Percentiles rank a stretch among this genome's conserved stretches.
These are phyloP conservation scores for Invenusta paracnida DNA, from an alignment of 2,888 invertebrate species.

Conservation along the genomic window DNA sequence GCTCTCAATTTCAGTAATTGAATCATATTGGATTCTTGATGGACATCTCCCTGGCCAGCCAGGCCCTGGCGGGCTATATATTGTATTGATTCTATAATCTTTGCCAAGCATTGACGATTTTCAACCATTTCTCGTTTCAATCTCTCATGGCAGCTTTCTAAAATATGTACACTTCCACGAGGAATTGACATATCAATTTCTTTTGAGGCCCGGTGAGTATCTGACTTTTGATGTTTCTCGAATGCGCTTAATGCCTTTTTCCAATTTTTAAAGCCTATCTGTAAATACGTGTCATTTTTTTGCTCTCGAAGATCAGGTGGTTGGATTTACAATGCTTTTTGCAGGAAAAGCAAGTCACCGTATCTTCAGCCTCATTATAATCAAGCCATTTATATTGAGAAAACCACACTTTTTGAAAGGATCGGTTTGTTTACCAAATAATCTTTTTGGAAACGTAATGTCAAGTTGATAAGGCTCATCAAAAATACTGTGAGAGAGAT, in stretches of 20 bases:
- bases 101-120: not conserved
- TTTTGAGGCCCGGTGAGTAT: not conserved
- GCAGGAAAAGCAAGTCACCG: not conserved
- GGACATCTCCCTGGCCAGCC: conserved; percentile 30
- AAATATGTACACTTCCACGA: not conserved
- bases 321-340: not conserved
- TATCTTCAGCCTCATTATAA: not conserved
- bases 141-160: not conserved
- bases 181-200: not conserved
- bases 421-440: not conserved
- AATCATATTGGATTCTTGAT: conserved; percentile 38
- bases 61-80: conserved; percentile 41
- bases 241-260: not conserved
- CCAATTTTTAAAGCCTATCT: not conserved
- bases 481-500: too few relatives aligned
- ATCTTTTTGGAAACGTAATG: not conserved
- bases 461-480: too few relatives aligned
- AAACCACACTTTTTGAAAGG: conserved; percentile 1
- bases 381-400: conserved; percentile 4
- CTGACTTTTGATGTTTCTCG: not conserved
- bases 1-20: conserved; percentile 39
- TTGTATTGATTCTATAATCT: conserved; percentile 3
- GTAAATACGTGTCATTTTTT: not conserved
- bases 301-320: not conserved
- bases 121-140: not conserved